These are phyloP conservation scores for Apoda limacodes DNA, from an alignment of 2,888 invertebrate species.

Conservation along the genomic window DNA sequence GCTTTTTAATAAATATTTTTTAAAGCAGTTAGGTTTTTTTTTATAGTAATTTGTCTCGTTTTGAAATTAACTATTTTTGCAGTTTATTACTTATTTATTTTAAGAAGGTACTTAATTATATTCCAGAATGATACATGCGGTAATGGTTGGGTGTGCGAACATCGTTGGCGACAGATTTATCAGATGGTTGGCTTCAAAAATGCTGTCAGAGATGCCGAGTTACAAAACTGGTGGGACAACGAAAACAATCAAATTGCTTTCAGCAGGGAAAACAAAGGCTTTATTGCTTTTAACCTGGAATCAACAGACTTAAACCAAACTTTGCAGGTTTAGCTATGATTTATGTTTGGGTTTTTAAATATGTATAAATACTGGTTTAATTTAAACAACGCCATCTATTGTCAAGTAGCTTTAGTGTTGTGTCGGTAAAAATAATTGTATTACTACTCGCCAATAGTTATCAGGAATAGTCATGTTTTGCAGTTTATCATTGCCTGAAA, in stretches of 20 bases:
- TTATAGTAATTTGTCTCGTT: conserved; percentile 1
- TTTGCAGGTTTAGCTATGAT: conserved; percentile 71
- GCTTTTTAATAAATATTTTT: no score
- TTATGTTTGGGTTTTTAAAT: no score
- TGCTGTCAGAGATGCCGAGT: conserved; percentile 60
- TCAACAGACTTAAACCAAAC: conserved; percentile 60
- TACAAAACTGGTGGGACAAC: conserved; percentile 83
- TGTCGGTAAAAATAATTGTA: no score
- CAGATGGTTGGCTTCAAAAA: conserved; percentile 84
- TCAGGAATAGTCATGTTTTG: no score
- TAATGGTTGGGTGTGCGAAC: no score
- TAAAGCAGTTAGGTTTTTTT: neutral
- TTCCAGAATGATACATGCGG: conserved; percentile 71
- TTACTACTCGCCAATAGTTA: no score
- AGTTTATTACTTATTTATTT: neutral
- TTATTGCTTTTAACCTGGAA: conserved; percentile 80
- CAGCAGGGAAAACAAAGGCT: conserved; percentile 81
- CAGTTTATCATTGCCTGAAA: no score
- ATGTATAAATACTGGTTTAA: no score
- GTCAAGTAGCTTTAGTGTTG: no score
- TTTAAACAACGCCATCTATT: no score
- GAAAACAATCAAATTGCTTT: conserved; percentile 79
- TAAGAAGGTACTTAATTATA: no score
- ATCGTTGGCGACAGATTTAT: conserved; percentile 83
- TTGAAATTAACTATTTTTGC: neutral